Evolutionary conservation across 2,113 vertebrate species (phyloP), one percentile per base, ranked within the genome.

Genomic region (Spheniscus mendiculus): DNA sequence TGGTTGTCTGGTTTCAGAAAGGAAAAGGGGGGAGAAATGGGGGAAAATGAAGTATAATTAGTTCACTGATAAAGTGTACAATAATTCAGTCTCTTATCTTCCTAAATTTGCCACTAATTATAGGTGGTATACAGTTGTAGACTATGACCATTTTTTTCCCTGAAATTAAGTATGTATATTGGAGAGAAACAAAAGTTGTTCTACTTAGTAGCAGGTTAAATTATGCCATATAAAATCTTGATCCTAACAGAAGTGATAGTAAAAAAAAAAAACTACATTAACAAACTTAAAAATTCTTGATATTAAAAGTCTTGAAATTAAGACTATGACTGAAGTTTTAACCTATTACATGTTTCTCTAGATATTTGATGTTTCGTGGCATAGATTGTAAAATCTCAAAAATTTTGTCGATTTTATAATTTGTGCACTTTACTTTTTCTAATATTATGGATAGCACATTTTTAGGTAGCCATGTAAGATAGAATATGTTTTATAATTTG

Each of bases 1-100:
- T 69, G 87, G 88, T 93, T 90, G 87, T 94, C 53, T 11, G 6
- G 15, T 87, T 95, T 97, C 91, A 84, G 89, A 96, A 96, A 90
- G 66, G 38, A 78, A 72, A 65, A 84, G 25, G 25, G 61, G 52
- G 52, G 49, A 74, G 73, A 87, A 89, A 61, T n/a, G 49, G 25
- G 45, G 26, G 42, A 20, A 87, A 95, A 87, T 50, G 13, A 76
- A 81, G 44, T 84, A 93, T 72, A 83, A 95, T 42, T 93, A 93
- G 74, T 82, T 96, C 49, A 62, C 50, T 93, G 93, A 87, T 85
- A 70, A 84, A 89, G 42, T 53, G 34, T 95, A 89, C 20, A 69
- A 56, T 78, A 89, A 69, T 73, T 85, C 87, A 89, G 65, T 89
- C 63, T 93, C 66, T 42, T 55, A 56, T 42, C 40, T 84, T 91